Evolutionary conservation across 2,113 vertebrate species (phyloP).

Genomic region (Elephantulus edwardii): DNA sequence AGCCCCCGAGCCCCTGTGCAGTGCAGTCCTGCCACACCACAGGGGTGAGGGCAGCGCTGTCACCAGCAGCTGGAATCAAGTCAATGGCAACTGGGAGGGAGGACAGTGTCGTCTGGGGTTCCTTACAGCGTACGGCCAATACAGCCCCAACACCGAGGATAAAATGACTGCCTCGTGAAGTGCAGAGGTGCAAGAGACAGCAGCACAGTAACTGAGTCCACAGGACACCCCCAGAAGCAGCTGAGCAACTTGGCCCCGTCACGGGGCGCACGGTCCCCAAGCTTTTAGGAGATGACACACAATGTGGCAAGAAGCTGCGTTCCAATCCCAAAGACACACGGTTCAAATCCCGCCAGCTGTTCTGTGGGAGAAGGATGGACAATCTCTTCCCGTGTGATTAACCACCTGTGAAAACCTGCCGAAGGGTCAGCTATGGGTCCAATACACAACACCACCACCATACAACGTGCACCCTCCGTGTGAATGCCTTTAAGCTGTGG

Average conservation of each 20-base stretch:
- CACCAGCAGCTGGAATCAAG: background rate
- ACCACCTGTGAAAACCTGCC: no score
- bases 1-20: background rate
- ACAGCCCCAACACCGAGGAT: background rate
- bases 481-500: no score
- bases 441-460: no score
- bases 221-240: background rate
- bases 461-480: no score
- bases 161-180: constrained; percentile 5
- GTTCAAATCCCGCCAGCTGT: no score
- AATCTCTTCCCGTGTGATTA: no score
- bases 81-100: background rate
- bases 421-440: no score
- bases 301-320: no score
- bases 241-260: background rate
- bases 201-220: no score
- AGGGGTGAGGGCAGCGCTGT: background rate
- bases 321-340: no score
- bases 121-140: background rate
- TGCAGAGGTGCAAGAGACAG: background rate
- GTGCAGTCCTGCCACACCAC: background rate
- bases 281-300: constrained; percentile 3
- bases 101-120: background rate
- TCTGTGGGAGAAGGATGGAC: no score
- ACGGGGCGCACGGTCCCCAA: background rate